Evolutionary conservation across 2,113 vertebrate species (phyloP).

Genomic region (Austrofundulus limnaeus): DNA sequence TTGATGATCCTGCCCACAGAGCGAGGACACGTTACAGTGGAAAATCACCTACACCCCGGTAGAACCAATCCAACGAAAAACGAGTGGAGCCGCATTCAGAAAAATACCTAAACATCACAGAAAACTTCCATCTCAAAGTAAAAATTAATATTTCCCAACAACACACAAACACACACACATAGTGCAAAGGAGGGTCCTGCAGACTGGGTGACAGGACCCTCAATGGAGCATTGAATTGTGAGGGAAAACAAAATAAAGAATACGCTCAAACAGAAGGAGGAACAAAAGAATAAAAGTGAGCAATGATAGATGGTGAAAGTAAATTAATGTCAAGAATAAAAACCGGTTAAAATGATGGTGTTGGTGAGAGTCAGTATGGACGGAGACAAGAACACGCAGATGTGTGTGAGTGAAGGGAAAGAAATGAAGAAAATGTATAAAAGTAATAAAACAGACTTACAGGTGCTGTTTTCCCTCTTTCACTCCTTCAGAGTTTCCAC

Average conservation of each 20-base stretch:
- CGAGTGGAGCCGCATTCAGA: too few species aligned
- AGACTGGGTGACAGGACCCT: constrained; percentile 21
- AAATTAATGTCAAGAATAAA: constrained; percentile 1
- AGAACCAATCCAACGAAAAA: too few species aligned
- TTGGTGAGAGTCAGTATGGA: neutral
- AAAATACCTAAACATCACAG: too few species aligned
- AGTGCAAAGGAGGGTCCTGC: constrained; percentile 30
- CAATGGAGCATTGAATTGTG: constrained; percentile 47
- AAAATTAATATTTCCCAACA: too few species aligned
- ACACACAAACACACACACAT: constrained; percentile 30
- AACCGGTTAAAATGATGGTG: neutral
- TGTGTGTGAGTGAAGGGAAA: neutral
- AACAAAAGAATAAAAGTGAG: neutral
- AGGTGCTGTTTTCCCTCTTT: constrained; percentile 36
- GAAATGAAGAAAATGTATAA: neutral
- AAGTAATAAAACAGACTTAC: constrained; percentile 44
- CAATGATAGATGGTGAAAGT: neutral
- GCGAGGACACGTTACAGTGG: too few species aligned
- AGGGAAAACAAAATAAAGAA: constrained; percentile 12
- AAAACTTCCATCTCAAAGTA: too few species aligned
- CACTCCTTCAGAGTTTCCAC: constrained; percentile 20
- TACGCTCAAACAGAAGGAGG: neutral
- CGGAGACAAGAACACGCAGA: neutral
- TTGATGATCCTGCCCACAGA: too few species aligned
- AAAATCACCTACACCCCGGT: too few species aligned